Evolutionary conservation across 1,140 invertebrate species (phyloP).

Genomic region (Amyelois transitella): DNA sequence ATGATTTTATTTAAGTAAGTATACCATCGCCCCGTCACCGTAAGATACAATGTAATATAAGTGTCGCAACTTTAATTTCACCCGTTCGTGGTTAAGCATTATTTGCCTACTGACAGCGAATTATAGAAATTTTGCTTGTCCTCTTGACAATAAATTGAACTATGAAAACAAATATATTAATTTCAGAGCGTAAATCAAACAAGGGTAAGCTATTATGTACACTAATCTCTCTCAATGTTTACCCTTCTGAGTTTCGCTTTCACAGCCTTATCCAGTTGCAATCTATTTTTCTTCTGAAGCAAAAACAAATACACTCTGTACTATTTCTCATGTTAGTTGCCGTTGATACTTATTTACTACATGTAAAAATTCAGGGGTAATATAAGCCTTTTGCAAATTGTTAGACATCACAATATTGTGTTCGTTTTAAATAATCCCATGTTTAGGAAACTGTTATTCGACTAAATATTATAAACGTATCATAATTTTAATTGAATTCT

Average conservation of each 20-base stretch:
- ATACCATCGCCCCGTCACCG: too few relatives aligned
- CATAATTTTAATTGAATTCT: too few relatives aligned
- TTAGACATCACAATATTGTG: background rate
- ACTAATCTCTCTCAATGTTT: slow-evolving; percentile 55
- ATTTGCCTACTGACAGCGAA: background rate
- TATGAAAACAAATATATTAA: slow-evolving; percentile 41
- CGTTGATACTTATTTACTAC: slow-evolving; percentile 8
- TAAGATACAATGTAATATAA: too few relatives aligned
- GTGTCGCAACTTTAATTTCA: background rate
- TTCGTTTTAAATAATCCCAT: too few relatives aligned
- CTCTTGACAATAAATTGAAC: slow-evolving; percentile 36
- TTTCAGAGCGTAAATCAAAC: slow-evolving; percentile 45
- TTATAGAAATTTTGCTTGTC: slow-evolving; percentile 6
- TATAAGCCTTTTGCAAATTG: background rate
- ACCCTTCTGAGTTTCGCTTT: slow-evolving; percentile 70
- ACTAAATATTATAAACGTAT: too few relatives aligned
- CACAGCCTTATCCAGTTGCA: slow-evolving; percentile 69
- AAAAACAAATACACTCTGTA: slow-evolving; percentile 67
- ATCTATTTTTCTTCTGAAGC: slow-evolving; percentile 74
- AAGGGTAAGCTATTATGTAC: slow-evolving; percentile 62
- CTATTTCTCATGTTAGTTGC: slow-evolving; percentile 25
- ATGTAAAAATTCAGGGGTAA: background rate
- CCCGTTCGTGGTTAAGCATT: background rate
- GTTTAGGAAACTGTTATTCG: too few relatives aligned
- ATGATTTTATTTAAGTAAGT: too few relatives aligned